Conservation (phyloP, 2,888 invertebrate genomes). For the Phania funesta region DNA sequence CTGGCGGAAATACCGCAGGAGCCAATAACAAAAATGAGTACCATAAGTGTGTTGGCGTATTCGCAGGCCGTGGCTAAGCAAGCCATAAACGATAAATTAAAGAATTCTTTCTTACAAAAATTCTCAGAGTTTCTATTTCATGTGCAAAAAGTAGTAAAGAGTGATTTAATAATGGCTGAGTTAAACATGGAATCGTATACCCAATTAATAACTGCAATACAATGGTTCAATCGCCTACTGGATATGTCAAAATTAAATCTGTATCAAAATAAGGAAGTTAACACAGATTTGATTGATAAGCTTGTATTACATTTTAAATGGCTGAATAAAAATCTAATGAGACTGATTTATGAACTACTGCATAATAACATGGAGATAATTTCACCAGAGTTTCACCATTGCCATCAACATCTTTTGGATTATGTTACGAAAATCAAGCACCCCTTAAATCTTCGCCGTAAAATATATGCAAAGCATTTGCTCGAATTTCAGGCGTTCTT, state of each 20-base stretch:
- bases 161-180: constrained; percentile 67
- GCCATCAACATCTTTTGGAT: constrained; percentile 69
- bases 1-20: constrained; percentile 70
- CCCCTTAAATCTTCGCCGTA: constrained; percentile 74
- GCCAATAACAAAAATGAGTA: constrained; percentile 65
- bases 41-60: constrained; percentile 75
- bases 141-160: constrained; percentile 68
- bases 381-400: constrained; percentile 66
- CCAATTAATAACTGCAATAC: constrained; percentile 71
- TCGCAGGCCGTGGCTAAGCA: constrained; percentile 75
- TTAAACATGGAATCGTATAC: constrained; percentile 72
- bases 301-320: constrained; percentile 87
- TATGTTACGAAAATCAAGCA: constrained; percentile 73
- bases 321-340: constrained; percentile 85
- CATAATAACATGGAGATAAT: constrained; percentile 63
- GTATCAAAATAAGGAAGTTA: constrained; percentile 77
- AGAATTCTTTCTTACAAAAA: constrained; percentile 74
- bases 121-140: constrained; percentile 72
- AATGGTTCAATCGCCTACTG: constrained; percentile 78
- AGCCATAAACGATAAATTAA: constrained; percentile 74
- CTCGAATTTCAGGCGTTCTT: constrained; percentile 76
- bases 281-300: constrained; percentile 83
- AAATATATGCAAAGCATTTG: constrained; percentile 75
- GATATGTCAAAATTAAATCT: constrained; percentile 72
- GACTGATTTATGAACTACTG: constrained; percentile 63